These are phyloP conservation scores for Pelodytes ibericus DNA, from an alignment of 2,797 vertebrate species.

Conservation along the genomic window DNA sequence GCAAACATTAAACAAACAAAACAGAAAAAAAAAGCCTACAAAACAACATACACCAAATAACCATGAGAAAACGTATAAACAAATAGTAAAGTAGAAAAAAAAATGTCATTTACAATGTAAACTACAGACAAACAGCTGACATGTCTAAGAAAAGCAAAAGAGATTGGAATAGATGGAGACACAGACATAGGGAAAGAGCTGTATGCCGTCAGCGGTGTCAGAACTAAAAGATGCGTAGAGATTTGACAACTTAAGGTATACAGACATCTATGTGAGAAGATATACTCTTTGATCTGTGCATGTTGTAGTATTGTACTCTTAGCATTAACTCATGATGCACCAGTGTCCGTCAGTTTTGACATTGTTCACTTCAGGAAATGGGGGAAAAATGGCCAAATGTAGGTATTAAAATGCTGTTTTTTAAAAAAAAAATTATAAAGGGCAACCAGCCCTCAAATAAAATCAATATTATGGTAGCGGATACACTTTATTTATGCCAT, in stretches of 20 bases:
- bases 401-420: too few species aligned
- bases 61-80: not conserved
- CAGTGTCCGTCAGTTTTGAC: too few species aligned
- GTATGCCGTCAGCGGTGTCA: slow-evolving; percentile 48
- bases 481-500: too few species aligned
- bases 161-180: slow-evolving; percentile 37
- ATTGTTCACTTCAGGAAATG: too few species aligned
- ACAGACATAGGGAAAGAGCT: slow-evolving; percentile 49
- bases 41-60: slow-evolving; percentile 10
- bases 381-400: too few species aligned
- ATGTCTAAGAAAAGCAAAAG: slow-evolving; percentile 12
- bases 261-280: slow-evolving; percentile 37
- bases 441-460: too few species aligned
- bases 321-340: slow-evolving; percentile 7
- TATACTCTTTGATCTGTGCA: slow-evolving; percentile 22
- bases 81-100: slow-evolving; percentile 15
- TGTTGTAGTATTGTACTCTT: not conserved
- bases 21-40: not conserved
- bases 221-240: slow-evolving; percentile 34
- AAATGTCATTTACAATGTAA: slow-evolving; percentile 36
- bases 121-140: slow-evolving; percentile 48
- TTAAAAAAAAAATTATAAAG: too few species aligned
- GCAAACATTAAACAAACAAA: slow-evolving; percentile 8
- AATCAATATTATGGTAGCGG: too few species aligned
- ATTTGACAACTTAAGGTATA: slow-evolving; percentile 50